Conservation (phyloP, 2,888 invertebrate species). For the Pachymerium ferrugineum region DNA sequence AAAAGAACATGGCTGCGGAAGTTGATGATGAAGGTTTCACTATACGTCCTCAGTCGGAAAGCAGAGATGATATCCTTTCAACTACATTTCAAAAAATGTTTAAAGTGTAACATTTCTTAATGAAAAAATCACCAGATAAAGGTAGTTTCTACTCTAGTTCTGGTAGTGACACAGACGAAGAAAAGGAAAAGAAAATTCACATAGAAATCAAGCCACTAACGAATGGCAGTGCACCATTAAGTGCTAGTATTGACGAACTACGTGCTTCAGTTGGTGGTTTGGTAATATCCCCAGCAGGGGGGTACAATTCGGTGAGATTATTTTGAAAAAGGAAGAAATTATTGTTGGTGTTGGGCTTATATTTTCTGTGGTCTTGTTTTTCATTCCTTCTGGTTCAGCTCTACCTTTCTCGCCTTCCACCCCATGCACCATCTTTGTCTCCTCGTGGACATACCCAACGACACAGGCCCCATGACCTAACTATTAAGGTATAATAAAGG, state of each 20-base stretch:
- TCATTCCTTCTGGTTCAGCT: neutral
- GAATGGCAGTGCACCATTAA: constrained; percentile 73
- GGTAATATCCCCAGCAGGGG: constrained; percentile 52
- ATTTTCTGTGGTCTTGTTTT: neutral
- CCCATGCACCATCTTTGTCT: constrained; percentile 4
- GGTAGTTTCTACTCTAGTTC: constrained; percentile 20
- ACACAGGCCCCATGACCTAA: constrained; percentile 4
- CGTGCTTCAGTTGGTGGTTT: constrained; percentile 87
- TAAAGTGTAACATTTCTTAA: neutral
- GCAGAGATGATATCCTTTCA: constrained; percentile 46
- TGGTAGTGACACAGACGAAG: constrained; percentile 7
- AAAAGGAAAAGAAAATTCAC: constrained; percentile 59
- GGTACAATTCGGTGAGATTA: neutral
- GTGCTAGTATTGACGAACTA: constrained; percentile 92
- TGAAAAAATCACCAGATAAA: neutral
- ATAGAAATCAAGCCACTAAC: constrained; percentile 92
- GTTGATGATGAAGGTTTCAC: constrained; percentile 92
- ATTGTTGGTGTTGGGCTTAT: neutral
- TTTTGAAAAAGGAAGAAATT: too few relatives aligned
- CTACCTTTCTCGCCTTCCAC: neutral
- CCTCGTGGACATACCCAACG: neutral
- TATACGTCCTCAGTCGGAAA: constrained; percentile 68
- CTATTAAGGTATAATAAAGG: neutral
- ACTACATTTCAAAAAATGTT: neutral
- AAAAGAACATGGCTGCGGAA: constrained; percentile 54